Percentiles rank a stretch among this genome's conserved stretches.
Evolutionary conservation across 2,797 vertebrate genomes (phyloP).

Genomic region (Myotis findleyi): DNA sequence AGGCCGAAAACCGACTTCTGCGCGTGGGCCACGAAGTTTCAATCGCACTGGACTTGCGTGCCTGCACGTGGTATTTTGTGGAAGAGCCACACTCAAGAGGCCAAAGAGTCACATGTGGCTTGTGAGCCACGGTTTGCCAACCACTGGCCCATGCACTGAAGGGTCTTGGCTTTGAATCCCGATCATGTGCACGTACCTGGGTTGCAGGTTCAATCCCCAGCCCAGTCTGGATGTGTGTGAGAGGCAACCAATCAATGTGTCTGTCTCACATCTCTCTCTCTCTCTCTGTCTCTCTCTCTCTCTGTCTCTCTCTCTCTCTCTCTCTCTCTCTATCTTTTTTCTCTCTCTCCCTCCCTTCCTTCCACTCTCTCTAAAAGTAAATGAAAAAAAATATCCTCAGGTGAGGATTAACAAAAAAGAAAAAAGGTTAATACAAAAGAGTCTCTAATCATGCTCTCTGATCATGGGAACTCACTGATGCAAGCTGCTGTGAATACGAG

Average conservation of each 20-base stretch:
- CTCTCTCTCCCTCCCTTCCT: neutral
- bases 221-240: neutral
- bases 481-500: slow-evolving; percentile 27
- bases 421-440: neutral
- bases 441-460: neutral
- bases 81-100: too few relatives aligned
- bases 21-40: too few relatives aligned
- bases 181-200: neutral
- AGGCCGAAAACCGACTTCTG: too few relatives aligned
- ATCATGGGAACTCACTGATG: neutral
- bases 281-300: neutral
- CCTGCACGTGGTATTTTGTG: too few relatives aligned
- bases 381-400: neutral
- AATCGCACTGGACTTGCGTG: too few relatives aligned
- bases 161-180: neutral
- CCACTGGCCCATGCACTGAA: neutral
- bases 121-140: too few relatives aligned
- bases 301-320: neutral
- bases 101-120: too few relatives aligned
- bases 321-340: neutral
- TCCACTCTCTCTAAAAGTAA: neutral
- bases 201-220: neutral
- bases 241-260: neutral
- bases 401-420: neutral
- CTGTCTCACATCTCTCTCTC: neutral